Base-by-base conservation (phyloP, 30 jellyfish, hydroid and myxozoan genomes). In the Phacellophora camtschatica region DNA sequence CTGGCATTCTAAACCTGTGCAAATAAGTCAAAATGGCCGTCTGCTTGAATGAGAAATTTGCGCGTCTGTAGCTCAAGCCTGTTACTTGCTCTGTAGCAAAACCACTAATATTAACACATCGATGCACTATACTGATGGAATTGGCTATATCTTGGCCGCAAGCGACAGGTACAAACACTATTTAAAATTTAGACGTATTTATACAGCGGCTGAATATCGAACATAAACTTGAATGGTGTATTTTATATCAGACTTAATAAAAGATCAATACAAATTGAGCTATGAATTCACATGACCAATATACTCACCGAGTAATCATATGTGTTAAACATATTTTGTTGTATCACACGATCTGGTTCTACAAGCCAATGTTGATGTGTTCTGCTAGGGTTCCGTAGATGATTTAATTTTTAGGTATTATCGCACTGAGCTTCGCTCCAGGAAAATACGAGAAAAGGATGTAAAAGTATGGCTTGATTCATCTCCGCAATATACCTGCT, bases 251-350 rank as follows among this genome's bases (percentile, higher is more conserved):
- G 35, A 23, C 25, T 28, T 46, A n/a, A n/a, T n/a, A 72, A 72
- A 72, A 19, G 66, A 33, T 72, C 66, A 72, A 72, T 54, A 72
- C 67, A 22, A 71, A 71, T 48, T 71, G 71, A 45, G 61, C 27
- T 28, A 6, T 31, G 74, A 32, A 72, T 72, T 72, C 74, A 72
- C 27, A 46, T 46, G 20, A 46, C 61, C 61, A 46, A 28, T 46
- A n/a, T n/a, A 66, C 91, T 80, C 66, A 80, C 91, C 91, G 91
- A 80, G 51, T 45, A 80, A 51, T 65, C 57, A 63, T 65, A 80
- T 49, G 91, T 57, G 91, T 49, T 80, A 51, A 16, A 80, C 91
- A 80, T 80, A 54, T 31, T 56, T 74, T 77, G 57, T 74, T 78
- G 82, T 37, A 42, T 66, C 39, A 62, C 12, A 16, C 33, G 36